These are phyloP conservation scores for Phaetusa simplex DNA, from an alignment of 2,113 vertebrate genomes.

Conservation along the genomic window DNA sequence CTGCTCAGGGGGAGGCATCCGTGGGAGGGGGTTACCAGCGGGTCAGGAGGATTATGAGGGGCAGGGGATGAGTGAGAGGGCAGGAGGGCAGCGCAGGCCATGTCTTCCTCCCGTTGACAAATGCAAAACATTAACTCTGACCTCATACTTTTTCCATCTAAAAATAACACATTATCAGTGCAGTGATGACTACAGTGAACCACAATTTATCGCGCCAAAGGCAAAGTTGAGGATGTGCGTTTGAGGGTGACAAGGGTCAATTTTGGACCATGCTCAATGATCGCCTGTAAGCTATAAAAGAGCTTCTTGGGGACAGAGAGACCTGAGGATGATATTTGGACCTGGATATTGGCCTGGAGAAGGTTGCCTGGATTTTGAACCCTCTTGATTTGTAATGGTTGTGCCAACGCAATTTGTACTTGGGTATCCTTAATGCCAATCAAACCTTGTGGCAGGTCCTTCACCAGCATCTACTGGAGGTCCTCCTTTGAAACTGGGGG, in stretches of 20 bases:
- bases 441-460: background rate
- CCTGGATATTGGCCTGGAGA: background rate
- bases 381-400: fast-evolving
- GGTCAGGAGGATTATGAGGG: slow-evolving; percentile 3
- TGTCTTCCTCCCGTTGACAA: background rate
- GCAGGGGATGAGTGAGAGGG: background rate
- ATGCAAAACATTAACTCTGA: slow-evolving; percentile 27
- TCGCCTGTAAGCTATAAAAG: background rate
- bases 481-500: background rate
- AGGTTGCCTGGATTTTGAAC: background rate
- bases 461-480: background rate
- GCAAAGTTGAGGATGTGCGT: background rate
- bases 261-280: background rate
- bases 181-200: background rate
- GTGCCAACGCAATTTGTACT: background rate
- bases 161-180: background rate
- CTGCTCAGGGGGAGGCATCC: background rate
- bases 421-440: fast-evolving
- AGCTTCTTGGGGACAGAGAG: background rate
- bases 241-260: background rate
- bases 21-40: background rate
- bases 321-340: background rate
- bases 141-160: background rate
- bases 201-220: background rate
- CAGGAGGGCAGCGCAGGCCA: background rate